A percentile compares a stretch with the other conserved stretches of the same genome.
Conservation (phyloP, 2,113 vertebrate genomes). For the Argyrosomus japonicus region DNA sequence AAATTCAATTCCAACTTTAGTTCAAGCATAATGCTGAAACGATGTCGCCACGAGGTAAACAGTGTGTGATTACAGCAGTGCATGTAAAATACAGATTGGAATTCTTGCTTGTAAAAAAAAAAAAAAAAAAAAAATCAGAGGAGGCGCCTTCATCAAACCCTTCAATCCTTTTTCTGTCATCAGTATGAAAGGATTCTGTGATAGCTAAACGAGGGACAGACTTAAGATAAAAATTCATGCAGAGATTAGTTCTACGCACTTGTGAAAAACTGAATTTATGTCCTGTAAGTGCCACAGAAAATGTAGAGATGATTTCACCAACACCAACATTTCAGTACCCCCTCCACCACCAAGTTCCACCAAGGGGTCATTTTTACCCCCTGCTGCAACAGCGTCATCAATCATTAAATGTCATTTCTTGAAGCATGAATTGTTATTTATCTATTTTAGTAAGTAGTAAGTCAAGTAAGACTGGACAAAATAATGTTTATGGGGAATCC, state of each 20-base stretch:
- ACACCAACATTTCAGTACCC: too few relatives aligned
- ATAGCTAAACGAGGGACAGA: conserved; percentile 21
- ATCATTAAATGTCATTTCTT: too few relatives aligned
- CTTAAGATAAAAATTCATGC: conserved; percentile 5
- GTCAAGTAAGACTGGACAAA: too few relatives aligned
- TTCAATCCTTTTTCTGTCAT: conserved; percentile 5
- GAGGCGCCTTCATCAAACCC: conserved; percentile 22
- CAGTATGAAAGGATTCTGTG: conserved; percentile 12
- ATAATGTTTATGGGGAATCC: too few relatives aligned
- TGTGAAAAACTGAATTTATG: background rate
- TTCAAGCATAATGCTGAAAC: conserved; percentile 52
- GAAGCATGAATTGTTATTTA: too few relatives aligned
- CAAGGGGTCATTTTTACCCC: too few relatives aligned
- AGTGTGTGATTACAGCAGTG: conserved; percentile 52
- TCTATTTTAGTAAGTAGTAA: too few relatives aligned
- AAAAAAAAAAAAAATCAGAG: conserved; percentile 48
- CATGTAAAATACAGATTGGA: conserved; percentile 39
- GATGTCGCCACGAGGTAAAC: conserved; percentile 48
- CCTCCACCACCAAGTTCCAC: too few relatives aligned
- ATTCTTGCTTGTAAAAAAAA: background rate
- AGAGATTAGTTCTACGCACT: conserved; percentile 17
- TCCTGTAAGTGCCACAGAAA: background rate
- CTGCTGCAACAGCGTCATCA: too few relatives aligned
- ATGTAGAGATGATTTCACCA: conserved; percentile 4
- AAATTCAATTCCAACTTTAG: conserved; percentile 47